Evolutionary conservation across 2,113 vertebrate species (phyloP), one percentile per base, ranked within the genome.

Genomic region (Cephalopterus ornatus): DNA sequence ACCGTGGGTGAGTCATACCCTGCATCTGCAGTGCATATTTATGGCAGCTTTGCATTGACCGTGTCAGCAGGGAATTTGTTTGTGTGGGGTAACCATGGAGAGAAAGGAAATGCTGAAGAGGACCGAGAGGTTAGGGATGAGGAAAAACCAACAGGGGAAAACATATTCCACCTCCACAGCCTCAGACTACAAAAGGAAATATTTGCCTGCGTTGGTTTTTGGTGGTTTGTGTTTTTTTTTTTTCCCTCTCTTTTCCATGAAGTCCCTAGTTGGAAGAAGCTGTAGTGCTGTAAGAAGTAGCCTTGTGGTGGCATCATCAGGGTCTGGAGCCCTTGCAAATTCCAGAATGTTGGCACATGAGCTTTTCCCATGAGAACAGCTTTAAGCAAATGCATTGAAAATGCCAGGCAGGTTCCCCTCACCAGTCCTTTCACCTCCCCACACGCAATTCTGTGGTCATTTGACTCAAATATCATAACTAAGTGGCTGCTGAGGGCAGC

Each of bases 71-170:
- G 82, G 89, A 92, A 21, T 58, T 3, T 96, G 96, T 96, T 96
- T 97, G 96, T 93, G 86, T 93, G 42, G 91, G 30, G 97, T 97
- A 90, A 94, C 96, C 90, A 97, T 87, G 95, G 96, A 93, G 95
- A 92, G 87, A 61, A 62, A 91, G 95, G 92, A 93, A 96, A 68
- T 0, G 63, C n/a, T 85, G 92, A 68, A 80, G 76, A 75, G 89
- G 68, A 85, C 42, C 0, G 2, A 47, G 93, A 79, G 67, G 90
- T 76, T 72, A 89, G 44, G 65, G 81, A 83, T 41, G 68, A 93
- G 92, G 90, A 61, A 92, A 95, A 95, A 79, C 11, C 41, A 20
- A 30, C 85, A 22, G 65, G 41, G 56, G 58, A 67, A 80, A 85
- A 46, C 12, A 8, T 47, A 32, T 67, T 86, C 91, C 76, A 39